Conservation (phyloP, 1,140 invertebrate genomes). For the Drosophila biarmipes region DNA sequence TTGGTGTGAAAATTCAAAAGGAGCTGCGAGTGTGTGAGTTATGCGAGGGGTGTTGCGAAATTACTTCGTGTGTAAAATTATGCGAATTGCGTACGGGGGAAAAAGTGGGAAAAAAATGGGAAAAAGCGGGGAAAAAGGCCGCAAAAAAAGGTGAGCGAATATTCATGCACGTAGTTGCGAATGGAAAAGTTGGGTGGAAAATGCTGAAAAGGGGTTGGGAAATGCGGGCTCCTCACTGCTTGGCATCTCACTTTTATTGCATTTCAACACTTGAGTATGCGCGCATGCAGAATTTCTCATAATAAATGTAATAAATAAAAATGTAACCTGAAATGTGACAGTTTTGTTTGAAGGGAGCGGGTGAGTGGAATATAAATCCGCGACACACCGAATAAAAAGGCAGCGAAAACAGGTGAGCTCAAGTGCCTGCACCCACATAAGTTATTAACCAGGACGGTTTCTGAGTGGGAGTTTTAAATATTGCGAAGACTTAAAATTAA, state of each 20-base stretch:
- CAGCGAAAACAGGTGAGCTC: conserved; percentile 30
- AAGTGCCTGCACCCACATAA: conserved; percentile 54
- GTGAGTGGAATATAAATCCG: conserved; percentile 32
- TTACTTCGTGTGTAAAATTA: conserved; percentile 83
- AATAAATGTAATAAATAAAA: conserved; percentile 83
- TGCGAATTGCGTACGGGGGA: conserved; percentile 72
- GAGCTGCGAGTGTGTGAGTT: conserved; percentile 74
- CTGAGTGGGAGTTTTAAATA: conserved; percentile 22
- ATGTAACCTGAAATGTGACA: conserved; percentile 80
- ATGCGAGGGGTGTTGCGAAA: conserved; percentile 71
- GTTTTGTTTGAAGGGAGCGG: conserved; percentile 55
- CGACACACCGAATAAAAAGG: conserved; percentile 1
- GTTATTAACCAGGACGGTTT: conserved; percentile 49
- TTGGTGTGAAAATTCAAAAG: conserved; percentile 84
- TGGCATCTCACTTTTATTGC: conserved; percentile 82
- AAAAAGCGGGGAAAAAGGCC: conserved; percentile 32
- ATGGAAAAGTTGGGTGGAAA: conserved; percentile 14
- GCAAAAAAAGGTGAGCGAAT: conserved; percentile 69
- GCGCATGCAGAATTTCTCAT: conserved; percentile 81
- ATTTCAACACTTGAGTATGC: conserved; percentile 79
- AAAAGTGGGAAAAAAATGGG: conserved; percentile 31
- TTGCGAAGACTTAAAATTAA: conserved; percentile 36
- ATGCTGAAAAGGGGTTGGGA: not conserved
- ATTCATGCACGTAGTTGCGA: conserved; percentile 67
- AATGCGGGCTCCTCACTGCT: conserved; percentile 30